Conservation (phyloP, 2,888 invertebrate genomes). For the Zelleria hepariella region DNA sequence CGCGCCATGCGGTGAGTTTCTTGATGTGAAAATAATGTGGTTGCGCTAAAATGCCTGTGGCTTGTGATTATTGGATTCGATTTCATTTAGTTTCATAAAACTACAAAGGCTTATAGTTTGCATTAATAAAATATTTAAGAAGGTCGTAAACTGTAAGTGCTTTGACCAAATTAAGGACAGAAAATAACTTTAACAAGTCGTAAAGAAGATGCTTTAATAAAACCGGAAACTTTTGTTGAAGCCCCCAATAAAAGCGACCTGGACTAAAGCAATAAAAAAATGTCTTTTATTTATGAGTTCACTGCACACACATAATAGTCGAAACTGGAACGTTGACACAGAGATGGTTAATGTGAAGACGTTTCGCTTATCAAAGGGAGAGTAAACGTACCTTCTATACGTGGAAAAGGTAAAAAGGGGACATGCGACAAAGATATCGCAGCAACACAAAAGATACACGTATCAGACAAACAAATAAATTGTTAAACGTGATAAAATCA, state of each 20-base stretch:
- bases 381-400: not conserved
- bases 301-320: not conserved
- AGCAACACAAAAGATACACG: not conserved
- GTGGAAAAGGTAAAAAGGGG: not conserved
- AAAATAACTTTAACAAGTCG: not conserved
- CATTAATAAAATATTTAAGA: not conserved
- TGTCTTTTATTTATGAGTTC: not conserved
- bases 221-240: not conserved
- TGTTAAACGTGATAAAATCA: not conserved
- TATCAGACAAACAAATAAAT: too few relatives aligned
- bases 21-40: not conserved
- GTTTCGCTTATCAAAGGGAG: not conserved
- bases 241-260: not conserved
- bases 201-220: not conserved
- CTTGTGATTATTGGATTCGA: not conserved
- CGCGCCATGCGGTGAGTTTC: not conserved
- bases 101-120: too few relatives aligned
- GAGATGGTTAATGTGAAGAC: not conserved
- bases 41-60: not conserved
- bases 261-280: not conserved
- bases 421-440: not conserved
- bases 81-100: not conserved
- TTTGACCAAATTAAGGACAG: not conserved
- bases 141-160: not conserved
- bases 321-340: not conserved